These are phyloP conservation scores for Prunella fulvescens DNA, from an alignment of 2,113 vertebrate species.

Conservation along the genomic window DNA sequence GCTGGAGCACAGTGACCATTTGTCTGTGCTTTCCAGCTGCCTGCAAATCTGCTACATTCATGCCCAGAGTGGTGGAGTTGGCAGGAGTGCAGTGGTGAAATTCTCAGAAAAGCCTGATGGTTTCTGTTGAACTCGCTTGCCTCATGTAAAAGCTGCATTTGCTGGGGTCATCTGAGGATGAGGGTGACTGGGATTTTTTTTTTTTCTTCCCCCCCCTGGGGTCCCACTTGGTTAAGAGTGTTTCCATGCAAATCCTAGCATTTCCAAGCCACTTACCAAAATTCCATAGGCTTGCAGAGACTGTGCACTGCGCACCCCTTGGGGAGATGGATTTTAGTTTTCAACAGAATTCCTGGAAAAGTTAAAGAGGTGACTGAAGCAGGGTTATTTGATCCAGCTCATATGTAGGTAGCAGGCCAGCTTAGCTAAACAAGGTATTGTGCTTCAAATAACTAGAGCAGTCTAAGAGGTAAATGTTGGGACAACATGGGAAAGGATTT, in stretches of 20 bases:
- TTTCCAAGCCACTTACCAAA: conserved; percentile 6
- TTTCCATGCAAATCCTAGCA: background rate
- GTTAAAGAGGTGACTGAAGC: background rate
- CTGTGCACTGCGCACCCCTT: background rate
- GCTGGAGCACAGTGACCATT: conserved; percentile 8
- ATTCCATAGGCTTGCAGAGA: background rate
- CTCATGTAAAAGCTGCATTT: background rate
- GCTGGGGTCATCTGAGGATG: background rate
- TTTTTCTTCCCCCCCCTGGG: background rate
- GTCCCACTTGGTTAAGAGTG: background rate
- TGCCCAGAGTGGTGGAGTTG: conserved; percentile 41
- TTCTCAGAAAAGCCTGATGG: conserved; percentile 40
- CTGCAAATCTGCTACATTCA: background rate
- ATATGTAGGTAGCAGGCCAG: background rate
- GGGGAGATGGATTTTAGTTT: background rate
- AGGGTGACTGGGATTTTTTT: background rate
- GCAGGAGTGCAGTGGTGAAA: background rate
- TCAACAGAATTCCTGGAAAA: conserved; percentile 24
- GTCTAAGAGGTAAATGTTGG: background rate
- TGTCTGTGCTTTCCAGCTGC: conserved; percentile 7
- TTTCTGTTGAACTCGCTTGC: background rate
- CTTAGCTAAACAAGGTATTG: background rate
- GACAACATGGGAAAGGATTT: background rate
- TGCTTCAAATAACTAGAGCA: background rate
- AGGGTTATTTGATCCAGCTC: background rate